These are phyloP conservation scores for Rynchops niger DNA, from an alignment of 2,113 vertebrate genomes.

Conservation along the genomic window DNA sequence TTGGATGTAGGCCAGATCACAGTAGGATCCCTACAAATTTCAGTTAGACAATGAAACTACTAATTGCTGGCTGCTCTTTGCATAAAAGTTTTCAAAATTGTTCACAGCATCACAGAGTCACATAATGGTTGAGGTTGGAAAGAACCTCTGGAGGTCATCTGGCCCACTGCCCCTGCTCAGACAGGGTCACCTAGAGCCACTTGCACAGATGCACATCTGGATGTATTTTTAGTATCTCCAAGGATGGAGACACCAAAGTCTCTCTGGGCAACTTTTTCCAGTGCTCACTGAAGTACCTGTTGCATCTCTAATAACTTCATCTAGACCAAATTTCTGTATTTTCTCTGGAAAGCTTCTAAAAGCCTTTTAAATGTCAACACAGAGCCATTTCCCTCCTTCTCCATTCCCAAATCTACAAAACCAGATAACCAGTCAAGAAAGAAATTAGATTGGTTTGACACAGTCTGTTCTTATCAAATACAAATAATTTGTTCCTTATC, in stretches of 20 bases:
- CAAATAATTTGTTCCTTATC: neutral
- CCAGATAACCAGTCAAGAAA: neutral
- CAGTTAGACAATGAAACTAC: neutral
- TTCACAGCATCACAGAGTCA: neutral
- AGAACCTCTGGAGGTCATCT: neutral
- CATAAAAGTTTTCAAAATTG: neutral
- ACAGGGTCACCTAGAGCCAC: neutral
- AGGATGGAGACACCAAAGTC: neutral
- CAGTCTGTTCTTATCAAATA: neutral
- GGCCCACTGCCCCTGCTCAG: fast-evolving
- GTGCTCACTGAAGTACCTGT: neutral
- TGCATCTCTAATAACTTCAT: neutral
- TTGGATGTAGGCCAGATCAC: neutral
- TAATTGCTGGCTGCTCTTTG: neutral
- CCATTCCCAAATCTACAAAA: neutral
- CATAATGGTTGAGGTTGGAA: neutral
- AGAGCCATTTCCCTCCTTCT: neutral
- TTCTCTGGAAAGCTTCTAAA: neutral
- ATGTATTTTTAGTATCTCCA: neutral
- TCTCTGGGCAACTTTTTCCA: neutral
- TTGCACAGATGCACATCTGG: neutral
- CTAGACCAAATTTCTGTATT: neutral
- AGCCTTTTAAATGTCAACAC: neutral
- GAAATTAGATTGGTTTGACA: neutral
- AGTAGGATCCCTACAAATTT: neutral